phyloP scores from a whole-genome alignment of 2,797 vertebrate species.

The Manis pentadactyla region DNA sequence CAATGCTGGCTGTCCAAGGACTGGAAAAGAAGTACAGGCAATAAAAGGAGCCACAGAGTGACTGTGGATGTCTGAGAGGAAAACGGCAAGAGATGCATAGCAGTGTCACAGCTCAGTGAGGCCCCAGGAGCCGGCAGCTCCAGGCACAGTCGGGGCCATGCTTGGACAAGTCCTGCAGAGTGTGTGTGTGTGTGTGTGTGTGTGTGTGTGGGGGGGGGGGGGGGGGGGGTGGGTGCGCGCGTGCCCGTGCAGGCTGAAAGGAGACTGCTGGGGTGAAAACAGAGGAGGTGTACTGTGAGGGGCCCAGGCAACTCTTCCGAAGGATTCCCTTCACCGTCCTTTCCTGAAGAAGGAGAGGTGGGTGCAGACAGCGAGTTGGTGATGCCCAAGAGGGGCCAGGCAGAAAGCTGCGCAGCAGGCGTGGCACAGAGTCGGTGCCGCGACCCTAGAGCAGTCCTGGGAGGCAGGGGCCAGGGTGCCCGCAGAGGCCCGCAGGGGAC shows the following conservation, averaged over 20 bases:
- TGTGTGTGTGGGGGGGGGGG: background rate
- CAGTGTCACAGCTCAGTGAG: background rate
- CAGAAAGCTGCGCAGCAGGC: background rate
- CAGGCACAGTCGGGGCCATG: background rate
- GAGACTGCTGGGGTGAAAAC: background rate
- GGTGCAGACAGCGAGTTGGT: background rate
- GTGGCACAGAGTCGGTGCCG: background rate
- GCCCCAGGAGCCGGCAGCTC: background rate
- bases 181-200: background rate
- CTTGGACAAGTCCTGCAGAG: background rate
- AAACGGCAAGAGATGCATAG: background rate
- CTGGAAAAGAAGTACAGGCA: background rate
- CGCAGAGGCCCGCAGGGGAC: background rate
- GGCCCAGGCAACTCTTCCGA: background rate
- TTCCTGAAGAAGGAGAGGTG: background rate
- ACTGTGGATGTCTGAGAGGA: background rate
- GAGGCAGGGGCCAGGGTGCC: background rate
- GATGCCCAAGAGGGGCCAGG: too few relatives aligned
- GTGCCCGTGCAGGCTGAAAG: background rate
- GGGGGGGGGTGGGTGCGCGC: too few relatives aligned
- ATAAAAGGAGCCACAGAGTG: background rate
- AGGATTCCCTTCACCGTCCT: background rate
- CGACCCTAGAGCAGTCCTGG: background rate
- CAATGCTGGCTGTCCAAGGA: background rate
- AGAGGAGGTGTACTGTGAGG: background rate